A percentile compares a stretch with the other conserved stretches of the same genome.
phyloP scores from a whole-genome alignment of 2,113 vertebrate genomes.

The Cathartes aura region DNA sequence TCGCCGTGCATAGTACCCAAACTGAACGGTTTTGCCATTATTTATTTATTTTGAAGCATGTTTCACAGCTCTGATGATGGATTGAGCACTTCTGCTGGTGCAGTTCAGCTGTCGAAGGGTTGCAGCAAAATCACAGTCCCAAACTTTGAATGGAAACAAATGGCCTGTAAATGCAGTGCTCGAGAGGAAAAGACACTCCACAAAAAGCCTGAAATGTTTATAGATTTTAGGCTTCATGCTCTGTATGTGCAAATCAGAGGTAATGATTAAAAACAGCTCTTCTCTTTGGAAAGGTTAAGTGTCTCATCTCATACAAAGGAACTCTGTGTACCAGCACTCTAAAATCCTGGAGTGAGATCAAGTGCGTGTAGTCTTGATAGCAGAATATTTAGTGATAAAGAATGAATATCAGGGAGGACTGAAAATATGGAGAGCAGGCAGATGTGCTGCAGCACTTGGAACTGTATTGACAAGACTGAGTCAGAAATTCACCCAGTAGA shows the following conservation, averaged over 20 bases:
- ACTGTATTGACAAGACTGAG: neutral
- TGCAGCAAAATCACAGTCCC: neutral
- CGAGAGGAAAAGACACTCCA: neutral
- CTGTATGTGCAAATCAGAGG: conserved; percentile 20
- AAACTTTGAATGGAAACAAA: conserved; percentile 36
- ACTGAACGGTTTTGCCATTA: neutral
- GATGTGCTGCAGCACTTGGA: conserved; percentile 22
- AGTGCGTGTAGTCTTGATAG: conserved; percentile 46
- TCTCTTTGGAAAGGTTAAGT: conserved; percentile 63
- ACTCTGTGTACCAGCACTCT: conserved; percentile 44
- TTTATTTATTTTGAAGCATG: conserved; percentile 24
- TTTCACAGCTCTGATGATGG: conserved; percentile 11
- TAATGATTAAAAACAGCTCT: conserved; percentile 52
- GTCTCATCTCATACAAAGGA: conserved; percentile 59
- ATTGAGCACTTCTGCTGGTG: neutral
- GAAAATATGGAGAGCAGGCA: conserved; percentile 28
- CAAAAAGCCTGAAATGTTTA: neutral
- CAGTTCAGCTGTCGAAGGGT: neutral
- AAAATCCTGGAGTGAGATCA: conserved; percentile 61
- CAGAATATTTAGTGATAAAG: conserved; percentile 57
- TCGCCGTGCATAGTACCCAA: neutral
- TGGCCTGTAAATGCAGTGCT: neutral
- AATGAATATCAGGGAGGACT: neutral
- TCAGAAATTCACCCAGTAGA: neutral
- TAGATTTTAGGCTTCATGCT: neutral